These are phyloP conservation scores for Anisognathus igniventris DNA, from an alignment of 2,797 vertebrate species.

Conservation along the genomic window DNA sequence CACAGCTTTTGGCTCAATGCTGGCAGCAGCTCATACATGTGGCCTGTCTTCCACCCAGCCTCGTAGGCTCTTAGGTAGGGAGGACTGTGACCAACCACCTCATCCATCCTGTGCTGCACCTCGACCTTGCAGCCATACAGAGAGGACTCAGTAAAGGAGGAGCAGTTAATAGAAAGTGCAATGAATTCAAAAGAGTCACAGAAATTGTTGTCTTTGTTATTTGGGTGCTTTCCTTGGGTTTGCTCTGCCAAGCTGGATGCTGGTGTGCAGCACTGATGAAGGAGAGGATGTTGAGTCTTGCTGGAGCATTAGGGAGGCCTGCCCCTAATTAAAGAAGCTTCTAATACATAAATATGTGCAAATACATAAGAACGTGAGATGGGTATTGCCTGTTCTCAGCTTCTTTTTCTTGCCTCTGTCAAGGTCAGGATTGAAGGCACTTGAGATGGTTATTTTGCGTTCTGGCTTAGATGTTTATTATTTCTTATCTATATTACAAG, in stretches of 20 bases:
- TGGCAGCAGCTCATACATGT: not conserved
- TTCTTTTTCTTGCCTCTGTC: not conserved
- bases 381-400: not conserved
- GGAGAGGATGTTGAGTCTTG: not conserved
- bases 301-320: not conserved
- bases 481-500: not conserved
- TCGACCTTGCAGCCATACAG: rapidly evolving
- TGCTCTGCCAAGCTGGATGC: not conserved
- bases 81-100: not conserved
- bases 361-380: not conserved
- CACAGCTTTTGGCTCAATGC: not conserved
- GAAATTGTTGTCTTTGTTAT: not conserved
- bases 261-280: rapidly evolving
- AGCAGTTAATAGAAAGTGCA: not conserved
- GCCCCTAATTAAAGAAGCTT: not conserved
- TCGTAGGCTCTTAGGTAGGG: rapidly evolving
- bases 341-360: not conserved
- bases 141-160: not conserved
- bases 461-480: not conserved
- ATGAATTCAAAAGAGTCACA: not conserved
- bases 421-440: not conserved
- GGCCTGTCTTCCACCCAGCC: not conserved
- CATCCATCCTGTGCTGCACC: not conserved
- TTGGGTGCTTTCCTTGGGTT: not conserved
- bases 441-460: not conserved